These are phyloP conservation scores for Halcyon senegalensis DNA, from an alignment of 2,113 vertebrate species.

Conservation along the genomic window DNA sequence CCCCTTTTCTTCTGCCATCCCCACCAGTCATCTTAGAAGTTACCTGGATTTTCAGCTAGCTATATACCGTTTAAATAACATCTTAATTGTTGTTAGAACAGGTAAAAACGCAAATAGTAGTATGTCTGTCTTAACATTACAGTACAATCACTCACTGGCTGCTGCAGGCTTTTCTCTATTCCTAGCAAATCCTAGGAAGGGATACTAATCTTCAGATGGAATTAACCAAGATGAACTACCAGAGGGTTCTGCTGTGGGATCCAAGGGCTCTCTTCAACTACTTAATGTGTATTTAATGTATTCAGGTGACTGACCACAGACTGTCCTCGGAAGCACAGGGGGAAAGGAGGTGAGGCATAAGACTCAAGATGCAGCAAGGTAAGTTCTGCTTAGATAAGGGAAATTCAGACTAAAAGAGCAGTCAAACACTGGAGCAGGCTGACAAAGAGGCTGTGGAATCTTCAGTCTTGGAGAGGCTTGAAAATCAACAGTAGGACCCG, in stretches of 20 bases:
- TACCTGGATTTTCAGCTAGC: not conserved
- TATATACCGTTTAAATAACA: not conserved
- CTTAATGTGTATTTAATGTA: not conserved
- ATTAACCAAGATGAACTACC: not conserved
- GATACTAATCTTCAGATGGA: not conserved
- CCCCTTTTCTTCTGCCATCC: not conserved
- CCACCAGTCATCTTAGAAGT: not conserved
- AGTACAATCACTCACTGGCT: not conserved
- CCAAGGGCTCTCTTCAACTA: not conserved
- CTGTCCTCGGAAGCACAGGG: not conserved
- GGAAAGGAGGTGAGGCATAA: not conserved
- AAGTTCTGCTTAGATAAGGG: not conserved
- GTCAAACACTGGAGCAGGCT: not conserved
- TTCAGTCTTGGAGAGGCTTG: not conserved
- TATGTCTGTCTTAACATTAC: not conserved
- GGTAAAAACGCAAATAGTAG: not conserved
- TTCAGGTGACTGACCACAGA: too few relatives aligned
- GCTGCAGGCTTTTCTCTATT: not conserved
- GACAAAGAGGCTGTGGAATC: not conserved
- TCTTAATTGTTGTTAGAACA: not conserved
- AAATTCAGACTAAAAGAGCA: not conserved
- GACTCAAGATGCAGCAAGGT: not conserved
- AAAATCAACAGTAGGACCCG: not conserved
- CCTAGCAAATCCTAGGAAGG: not conserved
- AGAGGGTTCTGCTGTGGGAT: not conserved